Base-by-base conservation (phyloP, 2,797 vertebrate species). In the Protosalanx chinensis region DNA sequence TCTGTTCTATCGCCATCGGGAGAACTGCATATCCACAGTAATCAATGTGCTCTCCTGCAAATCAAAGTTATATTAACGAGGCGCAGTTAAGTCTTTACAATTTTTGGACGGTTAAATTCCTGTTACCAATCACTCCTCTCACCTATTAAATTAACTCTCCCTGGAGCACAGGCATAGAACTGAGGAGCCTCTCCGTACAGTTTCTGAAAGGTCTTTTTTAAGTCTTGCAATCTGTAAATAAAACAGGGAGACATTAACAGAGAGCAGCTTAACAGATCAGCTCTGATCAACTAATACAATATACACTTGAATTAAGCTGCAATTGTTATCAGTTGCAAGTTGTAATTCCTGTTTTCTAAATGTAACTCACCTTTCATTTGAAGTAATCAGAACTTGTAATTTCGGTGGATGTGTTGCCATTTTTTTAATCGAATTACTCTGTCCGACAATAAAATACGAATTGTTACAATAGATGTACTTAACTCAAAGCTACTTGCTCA, bases 131-230 rank as follows among this genome's bases (percentile, higher is more conserved):
- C 77, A 7, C 16, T 12, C 32, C 1, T 56, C 4, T 46, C 57
- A 99, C 97, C 96, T 92, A 99, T 99, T 81, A 99, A 88, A 84
- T 99, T 99, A 71, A 99, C 97, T 81, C 97, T 93, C 81, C 98
- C 98, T 56, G 97, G 97, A 73, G 97, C 98, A 88, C 91, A 93
- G 81, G 93, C 95, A 81, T 95, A 99, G 91, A 98, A 98, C 30
- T 91, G 89, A 68, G 97, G 96, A 76, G 84, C 30, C 0, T 93
- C 88, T 84, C 95, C 94, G 93, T 93, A 97, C 82, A 96, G 98
- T 56, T 87, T 83, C 68, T 91, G 85, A 87, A 98, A 98, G 13
- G 83, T 83, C 46, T 92, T 92, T 85, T 97, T 97, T 79, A 99
- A 76, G 75, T 92, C 94, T 85, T 93, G 89, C 75, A 99, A 81